Evolutionary conservation across 2,888 invertebrate genomes (phyloP).

Genomic region (Macaria liturata): DNA sequence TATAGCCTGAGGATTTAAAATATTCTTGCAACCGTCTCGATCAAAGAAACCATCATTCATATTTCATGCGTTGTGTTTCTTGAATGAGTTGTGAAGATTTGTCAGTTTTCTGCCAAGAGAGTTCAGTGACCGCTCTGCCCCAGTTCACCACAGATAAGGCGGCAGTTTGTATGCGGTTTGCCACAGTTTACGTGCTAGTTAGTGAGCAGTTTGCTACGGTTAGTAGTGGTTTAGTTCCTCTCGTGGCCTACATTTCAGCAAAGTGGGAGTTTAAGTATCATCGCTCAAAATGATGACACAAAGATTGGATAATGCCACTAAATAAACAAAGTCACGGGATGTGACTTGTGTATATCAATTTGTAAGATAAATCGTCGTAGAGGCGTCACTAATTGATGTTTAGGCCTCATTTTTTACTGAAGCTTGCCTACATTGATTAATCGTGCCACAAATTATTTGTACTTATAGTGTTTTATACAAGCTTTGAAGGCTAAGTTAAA

Average conservation of each 20-base stretch:
- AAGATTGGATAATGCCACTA: slow-evolving; percentile 18
- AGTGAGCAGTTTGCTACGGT: neutral
- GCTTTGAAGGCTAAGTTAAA: too few relatives aligned
- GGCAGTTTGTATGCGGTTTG: neutral
- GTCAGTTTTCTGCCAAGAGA: slow-evolving; percentile 35
- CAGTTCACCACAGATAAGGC: slow-evolving; percentile 9
- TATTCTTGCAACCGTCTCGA: neutral
- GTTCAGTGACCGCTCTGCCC: slow-evolving; percentile 40
- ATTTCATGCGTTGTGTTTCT: slow-evolving; percentile 8
- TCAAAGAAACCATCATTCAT: slow-evolving; percentile 14
- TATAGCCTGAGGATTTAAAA: neutral
- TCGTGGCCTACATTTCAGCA: slow-evolving; percentile 35
- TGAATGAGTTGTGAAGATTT: slow-evolving; percentile 14
- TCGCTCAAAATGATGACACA: slow-evolving; percentile 35
- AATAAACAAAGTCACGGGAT: slow-evolving; percentile 13
- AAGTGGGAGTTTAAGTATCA: slow-evolving; percentile 42
- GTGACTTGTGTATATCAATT: slow-evolving; percentile 10
- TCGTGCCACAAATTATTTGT: too few relatives aligned
- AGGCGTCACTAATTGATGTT: slow-evolving; percentile 11
- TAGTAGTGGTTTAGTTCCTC: slow-evolving; percentile 17
- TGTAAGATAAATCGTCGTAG: slow-evolving; percentile 8
- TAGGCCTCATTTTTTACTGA: slow-evolving; percentile 4
- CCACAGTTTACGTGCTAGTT: slow-evolving; percentile 1
- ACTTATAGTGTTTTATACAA: too few relatives aligned
- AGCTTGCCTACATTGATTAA: neutral